Evolutionary conservation across 2,797 vertebrate species (phyloP).

Genomic region (Myotis myotis): DNA sequence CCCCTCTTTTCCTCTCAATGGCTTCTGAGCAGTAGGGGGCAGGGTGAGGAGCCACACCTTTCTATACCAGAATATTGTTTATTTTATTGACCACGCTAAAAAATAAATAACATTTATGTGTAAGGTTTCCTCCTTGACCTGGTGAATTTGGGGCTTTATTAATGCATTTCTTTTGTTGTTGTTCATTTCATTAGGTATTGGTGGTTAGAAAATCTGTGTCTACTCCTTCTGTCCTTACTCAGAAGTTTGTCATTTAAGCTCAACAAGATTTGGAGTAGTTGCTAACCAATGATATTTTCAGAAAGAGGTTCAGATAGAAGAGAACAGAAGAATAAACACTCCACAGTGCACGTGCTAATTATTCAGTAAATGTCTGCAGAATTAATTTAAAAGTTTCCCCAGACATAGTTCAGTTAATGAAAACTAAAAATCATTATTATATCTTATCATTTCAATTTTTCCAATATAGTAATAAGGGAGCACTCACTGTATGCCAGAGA

Average conservation of each 20-base stretch:
- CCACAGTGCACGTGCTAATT: constrained; percentile 41
- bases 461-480: constrained; percentile 44
- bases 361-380: constrained; percentile 58
- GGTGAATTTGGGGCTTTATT: neutral
- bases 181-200: neutral
- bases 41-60: neutral
- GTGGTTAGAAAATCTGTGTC: neutral
- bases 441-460: constrained; percentile 58
- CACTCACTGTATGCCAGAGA: constrained; percentile 23
- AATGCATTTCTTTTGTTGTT: neutral
- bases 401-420: constrained; percentile 58
- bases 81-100: neutral
- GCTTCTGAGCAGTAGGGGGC: neutral
- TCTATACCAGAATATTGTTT: neutral
- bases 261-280: constrained; percentile 19
- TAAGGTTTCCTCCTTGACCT: neutral
- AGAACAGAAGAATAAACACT: constrained; percentile 55
- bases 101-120: neutral
- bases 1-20: neutral
- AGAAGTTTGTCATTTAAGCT: constrained; percentile 34
- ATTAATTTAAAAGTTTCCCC: constrained; percentile 66
- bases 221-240: neutral
- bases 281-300: constrained; percentile 38
- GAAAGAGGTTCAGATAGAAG: constrained; percentile 19
- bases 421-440: constrained; percentile 61